Evolutionary conservation across 2,888 invertebrate genomes (phyloP).

Genomic region (Caenorhabditis afra): DNA sequence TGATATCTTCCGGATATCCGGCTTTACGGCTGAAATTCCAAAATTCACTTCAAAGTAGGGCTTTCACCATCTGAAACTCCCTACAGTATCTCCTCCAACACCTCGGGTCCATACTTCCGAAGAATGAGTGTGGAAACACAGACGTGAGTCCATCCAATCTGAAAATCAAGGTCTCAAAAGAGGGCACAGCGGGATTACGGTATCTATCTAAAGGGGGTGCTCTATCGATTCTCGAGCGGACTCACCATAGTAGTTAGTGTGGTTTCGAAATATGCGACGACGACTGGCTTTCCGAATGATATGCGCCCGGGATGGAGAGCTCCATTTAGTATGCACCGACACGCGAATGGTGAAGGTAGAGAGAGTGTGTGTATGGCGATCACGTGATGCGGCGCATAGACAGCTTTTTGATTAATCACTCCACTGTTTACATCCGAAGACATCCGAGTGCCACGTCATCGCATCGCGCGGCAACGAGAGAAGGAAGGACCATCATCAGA

Average conservation of each 20-base stretch:
- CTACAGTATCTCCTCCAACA: conserved; percentile 72
- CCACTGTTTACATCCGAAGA: conserved; percentile 22
- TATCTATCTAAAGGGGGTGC: too few species aligned
- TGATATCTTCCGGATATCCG: conserved; percentile 68
- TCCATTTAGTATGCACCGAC: conserved; percentile 39
- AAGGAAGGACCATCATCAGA: not conserved
- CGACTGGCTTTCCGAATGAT: conserved; percentile 1
- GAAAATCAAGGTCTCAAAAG: conserved; percentile 12
- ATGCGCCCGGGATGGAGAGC: conserved; percentile 3
- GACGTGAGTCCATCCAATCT: conserved; percentile 77
- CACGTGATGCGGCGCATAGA: conserved; percentile 2
- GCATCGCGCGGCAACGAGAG: too few species aligned
- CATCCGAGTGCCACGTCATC: conserved; percentile 12
- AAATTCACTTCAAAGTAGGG: not conserved
- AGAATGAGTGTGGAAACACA: conserved; percentile 69
- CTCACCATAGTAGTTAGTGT: conserved; percentile 23
- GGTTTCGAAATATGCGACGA: conserved; percentile 19
- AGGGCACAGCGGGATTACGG: not conserved
- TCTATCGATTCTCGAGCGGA: too few species aligned
- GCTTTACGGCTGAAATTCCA: conserved; percentile 66
- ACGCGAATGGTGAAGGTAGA: conserved; percentile 20
- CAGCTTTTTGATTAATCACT: conserved; percentile 32
- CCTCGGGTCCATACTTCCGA: conserved; percentile 70
- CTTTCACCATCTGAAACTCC: conserved; percentile 12
- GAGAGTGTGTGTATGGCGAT: not conserved